Base-by-base conservation (phyloP, 2,888 invertebrate genomes). In the Drosophila putrida region DNA sequence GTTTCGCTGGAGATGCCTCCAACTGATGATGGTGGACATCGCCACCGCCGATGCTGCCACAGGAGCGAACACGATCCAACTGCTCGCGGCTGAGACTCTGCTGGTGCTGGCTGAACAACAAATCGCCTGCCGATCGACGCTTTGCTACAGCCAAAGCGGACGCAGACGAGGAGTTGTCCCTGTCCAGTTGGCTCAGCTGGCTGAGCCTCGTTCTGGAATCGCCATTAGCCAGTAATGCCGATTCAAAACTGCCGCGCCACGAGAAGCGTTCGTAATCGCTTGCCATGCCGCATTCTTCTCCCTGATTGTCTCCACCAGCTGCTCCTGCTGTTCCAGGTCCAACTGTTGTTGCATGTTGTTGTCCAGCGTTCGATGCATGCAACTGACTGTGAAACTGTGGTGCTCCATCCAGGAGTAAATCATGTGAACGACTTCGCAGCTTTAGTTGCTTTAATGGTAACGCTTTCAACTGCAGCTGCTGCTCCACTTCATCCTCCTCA, bases 161-260 rank as follows among this genome's bases (percentile, higher is more conserved):
- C 47, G 95, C 95, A 74, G 94, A 94, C 51, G 94, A 94, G 69
- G 94, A 94, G 61, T 95, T 95, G 82, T 95, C 95, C 62, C 94
- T 94, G 31, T 95, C 95, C 33, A 95, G 90, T 47, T 95, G 92
- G 46, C 95, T 94, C 47, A 95, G 91, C 50, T 95, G 92, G 49
- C 95, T 94, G 64, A 97, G 92, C 81, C 96, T 96, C 41, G 96
- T 97, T 79, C 97, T 94, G 8, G 97, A 97, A 92, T 97, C 97
- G 2, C 97, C 96, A 90, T 92, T 92, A 10, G 97, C 97, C 93
- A 97, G 94, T 64, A 97, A 93, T 43, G 97, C 97, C n/a, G 97
- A 97, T 91, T 97, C 97, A 92, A 97, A 97, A 93, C 97, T 97
- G 79, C 97, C 97, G 71, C 97, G 94, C 97, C 97, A 97, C 88